Evolutionary conservation across 1,140 invertebrate species (phyloP).

Genomic region (Drosophila watanabei): DNA sequence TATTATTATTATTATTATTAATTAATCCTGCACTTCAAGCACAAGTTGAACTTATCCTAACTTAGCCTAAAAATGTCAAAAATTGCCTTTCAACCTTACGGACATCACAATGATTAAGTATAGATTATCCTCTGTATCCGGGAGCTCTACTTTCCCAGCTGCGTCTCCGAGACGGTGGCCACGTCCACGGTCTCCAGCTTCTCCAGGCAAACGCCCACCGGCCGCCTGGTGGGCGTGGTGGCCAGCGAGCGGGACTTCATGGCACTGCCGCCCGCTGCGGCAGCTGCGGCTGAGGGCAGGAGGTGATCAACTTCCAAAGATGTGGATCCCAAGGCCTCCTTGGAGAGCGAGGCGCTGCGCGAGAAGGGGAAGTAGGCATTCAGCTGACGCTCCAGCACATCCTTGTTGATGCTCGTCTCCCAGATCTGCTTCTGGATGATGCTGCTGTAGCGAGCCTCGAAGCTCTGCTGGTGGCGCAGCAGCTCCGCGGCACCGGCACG

Average conservation of each 20-base stretch:
- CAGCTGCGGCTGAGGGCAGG: conserved; percentile 13
- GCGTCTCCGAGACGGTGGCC: conserved; percentile 28
- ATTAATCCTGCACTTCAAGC: background rate
- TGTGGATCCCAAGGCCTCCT: conserved; percentile 28
- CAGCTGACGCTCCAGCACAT: conserved; percentile 72
- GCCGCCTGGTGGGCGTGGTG: conserved; percentile 61
- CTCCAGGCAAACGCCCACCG: conserved; percentile 40
- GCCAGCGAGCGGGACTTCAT: conserved; percentile 52
- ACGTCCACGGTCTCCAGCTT: conserved; percentile 65
- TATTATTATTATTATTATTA: too few relatives aligned
- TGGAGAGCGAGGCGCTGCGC: conserved; percentile 62
- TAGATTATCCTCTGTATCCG: conserved; percentile 2
- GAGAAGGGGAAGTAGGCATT: conserved; percentile 79
- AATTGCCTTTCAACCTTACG: conserved; percentile 36
- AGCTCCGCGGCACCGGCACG: conserved; percentile 43
- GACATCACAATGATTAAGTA: conserved; percentile 24
- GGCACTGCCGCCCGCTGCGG: background rate
- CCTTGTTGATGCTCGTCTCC: conserved; percentile 81
- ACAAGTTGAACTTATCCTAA: conserved; percentile 4
- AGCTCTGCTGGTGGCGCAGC: conserved; percentile 77
- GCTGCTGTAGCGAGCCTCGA: conserved; percentile 76
- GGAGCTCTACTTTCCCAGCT: conserved; percentile 1
- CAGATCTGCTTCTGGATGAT: conserved; percentile 81
- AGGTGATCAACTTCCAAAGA: conserved; percentile 35
- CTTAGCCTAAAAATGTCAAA: conserved; percentile 31